Conservation (phyloP, 1,140 invertebrate genomes). For the Riptortus pedestris region DNA sequence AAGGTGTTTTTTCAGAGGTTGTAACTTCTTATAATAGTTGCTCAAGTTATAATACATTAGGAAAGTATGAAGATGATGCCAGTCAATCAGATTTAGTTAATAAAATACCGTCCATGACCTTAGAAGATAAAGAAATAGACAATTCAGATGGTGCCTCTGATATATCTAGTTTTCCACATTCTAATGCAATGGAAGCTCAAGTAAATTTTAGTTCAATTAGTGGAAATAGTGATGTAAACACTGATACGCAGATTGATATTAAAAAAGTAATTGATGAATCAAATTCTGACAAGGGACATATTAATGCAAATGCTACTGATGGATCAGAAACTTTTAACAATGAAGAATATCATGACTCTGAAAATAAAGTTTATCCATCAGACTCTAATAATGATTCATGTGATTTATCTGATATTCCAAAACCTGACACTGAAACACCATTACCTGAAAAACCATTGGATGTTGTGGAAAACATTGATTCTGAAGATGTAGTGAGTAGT, state of each 20-base stretch:
- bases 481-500: neutral
- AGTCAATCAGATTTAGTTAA: conserved; percentile 14
- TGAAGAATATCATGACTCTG: neutral
- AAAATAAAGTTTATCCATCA: neutral
- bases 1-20: conserved; percentile 10
- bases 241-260: conserved; percentile 23
- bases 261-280: conserved; percentile 20
- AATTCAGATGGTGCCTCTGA: conserved; percentile 18
- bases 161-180: conserved; percentile 12
- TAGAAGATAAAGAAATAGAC: conserved; percentile 18
- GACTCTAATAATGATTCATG: neutral
- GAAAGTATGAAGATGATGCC: conserved; percentile 16
- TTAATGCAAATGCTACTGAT: conserved; percentile 18
- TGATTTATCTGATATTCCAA: neutral
- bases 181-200: conserved; percentile 10
- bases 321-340: conserved; percentile 11
- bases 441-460: too few species aligned
- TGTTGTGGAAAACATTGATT: too few species aligned
- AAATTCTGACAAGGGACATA: conserved; percentile 9
- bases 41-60: conserved; percentile 22
- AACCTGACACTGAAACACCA: neutral
- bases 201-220: neutral
- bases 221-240: neutral
- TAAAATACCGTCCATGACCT: conserved; percentile 14
- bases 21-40: conserved; percentile 23